Evolutionary conservation across 2,888 invertebrate species (phyloP), one percentile per base, ranked within the genome.

Genomic region (Gymnosoma rotundatum): DNA sequence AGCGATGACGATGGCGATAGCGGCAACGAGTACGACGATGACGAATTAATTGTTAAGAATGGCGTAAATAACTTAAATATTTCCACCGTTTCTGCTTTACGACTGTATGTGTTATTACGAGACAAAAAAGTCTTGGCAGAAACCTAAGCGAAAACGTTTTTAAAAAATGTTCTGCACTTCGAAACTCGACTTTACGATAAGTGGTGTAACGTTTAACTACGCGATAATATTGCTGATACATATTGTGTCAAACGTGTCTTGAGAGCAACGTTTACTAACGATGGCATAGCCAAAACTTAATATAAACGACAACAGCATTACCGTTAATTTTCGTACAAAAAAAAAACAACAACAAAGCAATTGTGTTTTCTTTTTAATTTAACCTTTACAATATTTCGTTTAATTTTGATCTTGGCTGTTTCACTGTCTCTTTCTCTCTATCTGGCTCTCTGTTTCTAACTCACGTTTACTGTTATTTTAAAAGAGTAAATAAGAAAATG

Each of bases 171-270:
- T 73, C 58, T 36, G 54, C 60, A 60, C 54, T 74, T 54, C 63
- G 0, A 66, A 54, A 67, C 54, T 45, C 75, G 76, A 88, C 87
- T 85, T 84, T 83, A 81, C 60, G 61, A 74, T 63, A 56, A 58
- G n/a, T 63, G 18, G 64, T 74, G 74, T 50, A 81, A 74, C 69
- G 60, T 66, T 70, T 64, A 74, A 78, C 85, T 83, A 84, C 78
- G 82, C 85, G 82, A 79, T 79, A 86, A 84, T 76, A 80, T 70
- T 74, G 76, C 60, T 72, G 85, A 83, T 86, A 83, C 87, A 87
- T 87, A 86, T 86, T 87, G 86, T 76, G 56, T 73, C 64, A 48
- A 79, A 81, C 60, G 61, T 61, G 48, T 72, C 69, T 83, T 42
- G 69, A 50, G 18, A 8, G 60, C 78, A 70, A 79, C 61, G 79